phyloP scores from a whole-genome alignment of 2,113 vertebrate genomes.

The Pomatorhinus ruficollis region DNA sequence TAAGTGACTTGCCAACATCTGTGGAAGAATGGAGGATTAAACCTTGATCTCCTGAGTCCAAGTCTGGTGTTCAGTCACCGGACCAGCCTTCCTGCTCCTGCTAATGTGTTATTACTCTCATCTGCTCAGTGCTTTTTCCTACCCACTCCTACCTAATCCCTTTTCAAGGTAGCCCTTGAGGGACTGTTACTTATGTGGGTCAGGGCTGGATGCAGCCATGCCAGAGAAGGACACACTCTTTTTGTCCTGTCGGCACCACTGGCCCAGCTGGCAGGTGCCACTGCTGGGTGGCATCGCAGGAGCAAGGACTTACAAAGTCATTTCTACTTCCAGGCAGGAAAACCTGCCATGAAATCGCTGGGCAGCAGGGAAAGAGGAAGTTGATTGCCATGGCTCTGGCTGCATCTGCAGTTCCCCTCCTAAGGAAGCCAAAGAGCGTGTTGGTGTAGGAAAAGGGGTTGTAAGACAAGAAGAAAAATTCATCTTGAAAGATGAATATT shows the following conservation, averaged over 20 bases:
- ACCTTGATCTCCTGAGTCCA: conserved; percentile 65
- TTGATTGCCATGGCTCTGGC: neutral
- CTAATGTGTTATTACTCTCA: conserved; percentile 33
- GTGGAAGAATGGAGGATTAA: conserved; percentile 66
- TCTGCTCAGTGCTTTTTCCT: conserved; percentile 13
- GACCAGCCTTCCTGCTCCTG: conserved; percentile 32
- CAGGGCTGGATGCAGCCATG: conserved; percentile 12
- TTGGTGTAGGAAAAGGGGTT: neutral
- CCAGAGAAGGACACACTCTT: neutral
- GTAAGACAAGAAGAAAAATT: neutral
- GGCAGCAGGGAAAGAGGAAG: neutral
- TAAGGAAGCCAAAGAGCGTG: fast-evolving
- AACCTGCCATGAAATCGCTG: neutral
- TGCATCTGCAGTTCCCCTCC: neutral
- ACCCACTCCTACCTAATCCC: conserved; percentile 44
- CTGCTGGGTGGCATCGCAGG: neutral
- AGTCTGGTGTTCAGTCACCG: conserved; percentile 50
- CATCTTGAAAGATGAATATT: neutral
- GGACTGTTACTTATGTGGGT: conserved; percentile 35
- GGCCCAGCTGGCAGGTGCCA: neutral
- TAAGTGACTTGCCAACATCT: conserved; percentile 69
- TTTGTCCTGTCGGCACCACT: neutral
- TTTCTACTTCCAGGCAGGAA: conserved; percentile 17
- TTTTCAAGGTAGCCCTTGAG: conserved; percentile 48
- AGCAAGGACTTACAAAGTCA: conserved; percentile 59